phyloP scores from a whole-genome alignment of 1,140 invertebrate genomes.

The Halotydeus destructor region DNA sequence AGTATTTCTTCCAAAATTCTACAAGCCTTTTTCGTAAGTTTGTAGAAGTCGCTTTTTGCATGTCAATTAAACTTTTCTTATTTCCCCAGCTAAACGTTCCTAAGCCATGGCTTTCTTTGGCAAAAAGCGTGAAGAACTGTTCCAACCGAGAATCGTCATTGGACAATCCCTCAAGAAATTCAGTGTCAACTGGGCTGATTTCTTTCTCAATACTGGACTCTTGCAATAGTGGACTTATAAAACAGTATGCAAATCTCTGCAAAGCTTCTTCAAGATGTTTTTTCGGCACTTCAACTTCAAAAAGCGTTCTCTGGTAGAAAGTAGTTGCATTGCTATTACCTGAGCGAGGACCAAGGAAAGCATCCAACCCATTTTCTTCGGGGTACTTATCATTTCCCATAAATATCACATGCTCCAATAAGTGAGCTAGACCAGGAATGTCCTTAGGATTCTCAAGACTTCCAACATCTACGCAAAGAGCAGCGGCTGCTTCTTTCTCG shows the following conservation, averaged over 20 bases:
- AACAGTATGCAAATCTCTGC: conserved; percentile 74
- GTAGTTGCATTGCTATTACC: conserved; percentile 61
- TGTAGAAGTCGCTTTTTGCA: conserved; percentile 26
- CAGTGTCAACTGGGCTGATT: conserved; percentile 75
- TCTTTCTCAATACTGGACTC: conserved; percentile 65
- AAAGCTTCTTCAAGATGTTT: conserved; percentile 46
- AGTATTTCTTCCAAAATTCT: conserved; percentile 56
- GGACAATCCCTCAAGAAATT: conserved; percentile 7
- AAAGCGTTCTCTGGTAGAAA: conserved; percentile 55
- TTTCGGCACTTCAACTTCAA: conserved; percentile 67
- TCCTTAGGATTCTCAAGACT: conserved; percentile 36
- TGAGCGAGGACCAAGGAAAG: conserved; percentile 49
- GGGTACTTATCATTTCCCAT: conserved; percentile 74
- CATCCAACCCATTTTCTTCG: conserved; percentile 62
- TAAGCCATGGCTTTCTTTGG: conserved; percentile 44
- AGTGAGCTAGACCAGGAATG: conserved; percentile 70
- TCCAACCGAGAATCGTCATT: conserved; percentile 23
- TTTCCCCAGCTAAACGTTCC: conserved; percentile 69
- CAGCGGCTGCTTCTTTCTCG: background rate
- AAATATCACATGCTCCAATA: conserved; percentile 89
- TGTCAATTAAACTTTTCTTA: conserved; percentile 45
- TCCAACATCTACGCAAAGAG: conserved; percentile 29
- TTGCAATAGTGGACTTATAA: conserved; percentile 64
- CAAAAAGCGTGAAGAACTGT: conserved; percentile 45
- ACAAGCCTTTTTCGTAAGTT: conserved; percentile 35